Conservation (phyloP, 2,888 invertebrate genomes). For the Hylaea fasciaria region DNA sequence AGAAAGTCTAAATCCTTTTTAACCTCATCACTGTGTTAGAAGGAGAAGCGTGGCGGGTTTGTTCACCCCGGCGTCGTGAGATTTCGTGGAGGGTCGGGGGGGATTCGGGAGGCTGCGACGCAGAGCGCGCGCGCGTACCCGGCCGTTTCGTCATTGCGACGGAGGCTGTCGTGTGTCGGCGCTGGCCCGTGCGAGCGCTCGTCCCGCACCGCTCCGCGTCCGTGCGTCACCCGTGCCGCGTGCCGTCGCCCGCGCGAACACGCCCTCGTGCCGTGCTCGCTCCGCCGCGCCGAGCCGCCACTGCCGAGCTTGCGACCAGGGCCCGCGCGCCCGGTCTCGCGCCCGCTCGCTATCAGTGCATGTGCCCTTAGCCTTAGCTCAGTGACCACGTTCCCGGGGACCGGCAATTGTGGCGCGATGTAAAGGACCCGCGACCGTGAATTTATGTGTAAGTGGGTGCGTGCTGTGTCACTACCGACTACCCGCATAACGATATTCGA, state of each 20-base stretch:
- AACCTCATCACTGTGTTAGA: conserved; percentile 81
- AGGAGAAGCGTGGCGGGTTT: conserved; percentile 81
- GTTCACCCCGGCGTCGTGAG: conserved; percentile 78
- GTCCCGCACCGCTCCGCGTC: conserved; percentile 64
- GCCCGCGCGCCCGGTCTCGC: conserved; percentile 50
- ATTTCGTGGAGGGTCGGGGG: conserved; percentile 70
- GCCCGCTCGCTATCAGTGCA: conserved; percentile 76
- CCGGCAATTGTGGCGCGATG: conserved; percentile 88
- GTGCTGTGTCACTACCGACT: conserved; percentile 64
- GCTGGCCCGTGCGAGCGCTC: conserved; percentile 79
- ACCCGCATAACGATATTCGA: conserved; percentile 66
- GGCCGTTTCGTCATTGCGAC: conserved; percentile 84
- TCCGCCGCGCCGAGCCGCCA: conserved; percentile 39
- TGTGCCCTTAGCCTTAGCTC: conserved; percentile 83
- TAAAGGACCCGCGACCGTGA: conserved; percentile 78
- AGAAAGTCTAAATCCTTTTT: conserved; percentile 82
- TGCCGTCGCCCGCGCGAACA: conserved; percentile 49
- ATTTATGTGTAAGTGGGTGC: conserved; percentile 82
- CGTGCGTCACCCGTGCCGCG: conserved; percentile 60
- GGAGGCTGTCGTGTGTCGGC: conserved; percentile 83
- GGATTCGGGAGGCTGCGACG: conserved; percentile 77
- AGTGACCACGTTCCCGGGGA: conserved; percentile 87
- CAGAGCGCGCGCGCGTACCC: conserved; percentile 83
- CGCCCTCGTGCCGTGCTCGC: conserved; percentile 53
- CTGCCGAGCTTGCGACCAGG: conserved; percentile 39